Evolutionary conservation across 2,888 invertebrate species (phyloP).

Genomic region (Orthosia incerta): DNA sequence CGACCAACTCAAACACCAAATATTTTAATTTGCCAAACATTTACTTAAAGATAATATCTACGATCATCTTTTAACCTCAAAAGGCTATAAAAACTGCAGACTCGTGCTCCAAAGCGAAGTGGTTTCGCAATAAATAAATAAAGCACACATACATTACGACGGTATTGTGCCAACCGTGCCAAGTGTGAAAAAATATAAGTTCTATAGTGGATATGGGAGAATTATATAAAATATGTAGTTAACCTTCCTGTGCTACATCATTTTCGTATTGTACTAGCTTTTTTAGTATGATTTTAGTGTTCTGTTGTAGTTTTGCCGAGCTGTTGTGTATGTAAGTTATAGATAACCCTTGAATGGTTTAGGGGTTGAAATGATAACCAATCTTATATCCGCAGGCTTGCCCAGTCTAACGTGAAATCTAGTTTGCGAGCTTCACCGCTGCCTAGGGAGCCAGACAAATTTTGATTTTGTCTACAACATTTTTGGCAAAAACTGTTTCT

Average conservation of each 20-base stretch:
- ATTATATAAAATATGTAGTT: constrained; percentile 53
- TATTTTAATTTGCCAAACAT: background rate
- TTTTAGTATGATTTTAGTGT: constrained; percentile 6
- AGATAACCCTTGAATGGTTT: background rate
- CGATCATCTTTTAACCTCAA: constrained; percentile 38
- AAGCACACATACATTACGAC: constrained; percentile 42
- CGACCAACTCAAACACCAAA: no score
- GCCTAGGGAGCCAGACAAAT: background rate
- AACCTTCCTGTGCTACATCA: constrained; percentile 16
- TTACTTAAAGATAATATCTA: background rate
- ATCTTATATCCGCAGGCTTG: background rate
- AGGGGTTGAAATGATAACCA: background rate
- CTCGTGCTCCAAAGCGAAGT: constrained; percentile 38
- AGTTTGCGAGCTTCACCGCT: background rate
- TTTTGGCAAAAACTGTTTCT: background rate
- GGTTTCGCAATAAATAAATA: constrained; percentile 54
- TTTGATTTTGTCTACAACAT: background rate
- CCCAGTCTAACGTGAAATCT: constrained; percentile 19
- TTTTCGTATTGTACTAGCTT: constrained; percentile 17
- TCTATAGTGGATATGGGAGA: constrained; percentile 31
- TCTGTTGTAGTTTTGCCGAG: background rate
- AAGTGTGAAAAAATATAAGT: constrained; percentile 50
- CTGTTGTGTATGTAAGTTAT: background rate
- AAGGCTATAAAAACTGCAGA: constrained; percentile 35
- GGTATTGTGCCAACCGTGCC: constrained; percentile 48